Evolutionary conservation across 2,888 invertebrate genomes (phyloP), one percentile per base, ranked within the genome.

Genomic region (Serripes groenlandicus): DNA sequence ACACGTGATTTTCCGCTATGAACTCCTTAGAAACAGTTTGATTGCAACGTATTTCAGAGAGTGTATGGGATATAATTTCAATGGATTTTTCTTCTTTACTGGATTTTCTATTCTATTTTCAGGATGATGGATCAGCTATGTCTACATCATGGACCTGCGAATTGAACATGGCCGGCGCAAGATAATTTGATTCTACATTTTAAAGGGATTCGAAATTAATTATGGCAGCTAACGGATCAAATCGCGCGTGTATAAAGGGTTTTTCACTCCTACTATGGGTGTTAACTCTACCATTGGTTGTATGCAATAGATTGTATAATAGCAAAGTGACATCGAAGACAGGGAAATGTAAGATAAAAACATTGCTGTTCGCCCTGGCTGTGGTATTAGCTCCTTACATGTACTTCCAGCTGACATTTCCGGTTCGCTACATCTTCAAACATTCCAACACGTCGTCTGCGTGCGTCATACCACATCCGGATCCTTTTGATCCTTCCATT

Each of bases 401-500:
- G 60, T 86, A 86, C 68, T 70, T 83, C 23, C 60, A 86, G 30
- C 66, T 86, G 7, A 83, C 86, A 32, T 83, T 83, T 37, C 83
- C 81, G 0, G 86, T 86, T 4, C 79, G 75, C 3, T 84, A 83
- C 30, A 71, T 83, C 11, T 86, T 81, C 69, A 81, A 82, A 37
- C 76, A 86, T 72, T 70, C 79, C 21, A 75, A 81, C 56, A 62
- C 78, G 18, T 74, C 37, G 21, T 56, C 75, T 11, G 56, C 81
- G 3, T 86, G 86, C 56, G 56, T 83, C 30, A 81, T 86, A 18
- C 86, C 86, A 18, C 35, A 37, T 28, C 81, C 64, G 32, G 68
- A 86, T 64, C 86, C 86, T 11, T 86, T 77, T 37, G 81, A 86
- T 37, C 77, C 81, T 15, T 86, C 83, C 18, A 77, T 83, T 35